Evolutionary conservation across 1,140 invertebrate species (phyloP), one percentile per base, ranked within the genome.

Genomic region (Popillia japonica): DNA sequence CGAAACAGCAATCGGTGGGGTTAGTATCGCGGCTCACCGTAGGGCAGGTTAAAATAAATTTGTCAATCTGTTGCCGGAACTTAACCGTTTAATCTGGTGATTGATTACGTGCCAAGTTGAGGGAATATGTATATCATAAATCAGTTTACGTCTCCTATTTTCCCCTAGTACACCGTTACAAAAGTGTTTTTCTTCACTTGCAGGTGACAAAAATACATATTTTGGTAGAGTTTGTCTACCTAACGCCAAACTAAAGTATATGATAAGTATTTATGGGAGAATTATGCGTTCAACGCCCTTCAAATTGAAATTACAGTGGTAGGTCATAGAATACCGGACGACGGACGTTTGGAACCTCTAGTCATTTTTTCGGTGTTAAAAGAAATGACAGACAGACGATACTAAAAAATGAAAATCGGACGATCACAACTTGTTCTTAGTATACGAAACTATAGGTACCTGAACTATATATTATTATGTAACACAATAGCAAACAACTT

Each of bases 61-160:
- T 68, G 61, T 68, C 61, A 68, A 68, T 68, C 61, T 34, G 61
- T 68, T 68, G 61, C 61, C 61, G 61, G 61, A 68, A 68, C 61
- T 68, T 68, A 68, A 68, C 61, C 61, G 22, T 68, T 68, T 68
- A 68, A 68, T 68, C 61, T 27, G 61, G 61, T 68, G 61, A 68
- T 68, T 68, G 61, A 68, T 68, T 68, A 68, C 61, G 61, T 68
- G 61, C 61, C 61, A 68, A 68, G 61, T 68, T 23, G 27, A 68
- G 61, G 61, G 61, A 68, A 68, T 68, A 68, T 55, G 27, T 34
- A 55, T 68, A 68, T 68, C 61, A 68, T 68, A 68, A 68, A 68
- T 68, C 61, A 68, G 27, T 17, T 14, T 34, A 9, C 11, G 22
- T 27, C 22, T 27, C 22, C 6, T 22, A 17, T 7, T 7, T 6